phyloP scores from a whole-genome alignment of 37 sponge, comb jelly and placozoan species.

The Dysidea cf. avara region DNA sequence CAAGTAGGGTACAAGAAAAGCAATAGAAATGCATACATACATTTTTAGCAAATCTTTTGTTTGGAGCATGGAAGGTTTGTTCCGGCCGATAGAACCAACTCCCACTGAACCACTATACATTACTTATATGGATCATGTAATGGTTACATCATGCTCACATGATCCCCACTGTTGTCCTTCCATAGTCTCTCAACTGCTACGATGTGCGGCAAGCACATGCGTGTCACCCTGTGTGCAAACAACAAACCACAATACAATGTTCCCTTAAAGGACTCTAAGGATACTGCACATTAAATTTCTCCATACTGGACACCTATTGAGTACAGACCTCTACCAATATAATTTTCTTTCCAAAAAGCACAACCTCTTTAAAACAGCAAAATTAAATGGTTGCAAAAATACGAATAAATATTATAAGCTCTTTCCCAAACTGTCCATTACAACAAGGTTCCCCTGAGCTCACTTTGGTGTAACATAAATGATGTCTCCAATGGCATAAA shows the following conservation, averaged over 20 bases:
- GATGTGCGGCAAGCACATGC: conserved; percentile 42
- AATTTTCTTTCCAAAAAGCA: too few species aligned
- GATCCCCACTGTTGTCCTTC: conserved; percentile 35
- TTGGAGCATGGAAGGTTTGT: conserved; percentile 85
- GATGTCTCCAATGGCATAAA: conserved; percentile 43
- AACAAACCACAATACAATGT: too few species aligned
- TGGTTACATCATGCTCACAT: conserved; percentile 20
- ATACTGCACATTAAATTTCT: too few species aligned
- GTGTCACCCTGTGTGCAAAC: background rate
- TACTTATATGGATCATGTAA: background rate
- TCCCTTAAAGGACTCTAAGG: too few species aligned
- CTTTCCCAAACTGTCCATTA: too few species aligned
- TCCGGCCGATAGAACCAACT: conserved; percentile 83
- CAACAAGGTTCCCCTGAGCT: too few species aligned
- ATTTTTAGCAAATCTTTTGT: conserved; percentile 74
- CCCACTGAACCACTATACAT: conserved; percentile 75
- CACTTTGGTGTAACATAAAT: conserved; percentile 53
- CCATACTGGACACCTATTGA: too few species aligned
- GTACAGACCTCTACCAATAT: too few species aligned
- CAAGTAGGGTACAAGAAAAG: background rate
- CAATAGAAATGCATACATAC: conserved; percentile 24
- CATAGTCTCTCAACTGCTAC: conserved; percentile 72
- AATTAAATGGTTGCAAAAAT: too few species aligned
- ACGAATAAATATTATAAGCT: too few species aligned
- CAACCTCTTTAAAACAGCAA: too few species aligned